Conservation (phyloP, 2,113 vertebrate genomes). For the Callocephalon fimbriatum region DNA sequence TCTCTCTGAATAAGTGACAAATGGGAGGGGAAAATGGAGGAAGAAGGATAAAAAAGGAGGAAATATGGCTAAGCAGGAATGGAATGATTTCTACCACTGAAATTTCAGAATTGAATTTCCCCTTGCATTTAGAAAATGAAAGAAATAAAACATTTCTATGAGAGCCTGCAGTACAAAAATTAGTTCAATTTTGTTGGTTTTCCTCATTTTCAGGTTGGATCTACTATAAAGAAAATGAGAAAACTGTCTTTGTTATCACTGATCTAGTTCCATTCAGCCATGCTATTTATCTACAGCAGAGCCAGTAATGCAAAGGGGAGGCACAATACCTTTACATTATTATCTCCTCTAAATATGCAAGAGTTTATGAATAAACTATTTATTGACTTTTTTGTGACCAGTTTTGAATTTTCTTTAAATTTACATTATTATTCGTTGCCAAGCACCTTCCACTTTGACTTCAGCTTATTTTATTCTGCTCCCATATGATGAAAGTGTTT, state of each 20-base stretch:
- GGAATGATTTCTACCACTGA: not conserved
- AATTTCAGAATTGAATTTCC: not conserved
- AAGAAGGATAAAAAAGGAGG: not conserved
- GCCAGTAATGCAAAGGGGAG: conserved; percentile 33
- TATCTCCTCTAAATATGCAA: conserved; percentile 42
- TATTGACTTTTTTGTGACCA: conserved; percentile 22
- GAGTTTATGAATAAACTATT: conserved; percentile 63
- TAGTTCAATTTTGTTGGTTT: conserved; percentile 45
- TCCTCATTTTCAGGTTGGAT: conserved; percentile 36
- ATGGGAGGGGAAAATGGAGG: not conserved
- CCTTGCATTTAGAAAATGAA: not conserved
- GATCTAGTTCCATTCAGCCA: conserved; percentile 55
- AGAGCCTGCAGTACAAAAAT: conserved; percentile 32
- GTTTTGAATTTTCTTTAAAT: conserved; percentile 56
- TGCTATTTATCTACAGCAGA: conserved; percentile 53
- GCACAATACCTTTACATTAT: conserved; percentile 40
- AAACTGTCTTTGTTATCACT: conserved; percentile 59
- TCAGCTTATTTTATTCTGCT: not conserved
- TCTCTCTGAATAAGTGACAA: not conserved
- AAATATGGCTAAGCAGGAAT: not conserved
- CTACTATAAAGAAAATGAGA: conserved; percentile 49
- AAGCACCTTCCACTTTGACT: conserved; percentile 19
- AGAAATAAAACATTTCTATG: not conserved
- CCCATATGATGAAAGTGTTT: conserved; percentile 1
- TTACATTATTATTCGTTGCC: not conserved